Conservation (phyloP, 1,140 invertebrate species). For the Colletes latitarsis region DNA sequence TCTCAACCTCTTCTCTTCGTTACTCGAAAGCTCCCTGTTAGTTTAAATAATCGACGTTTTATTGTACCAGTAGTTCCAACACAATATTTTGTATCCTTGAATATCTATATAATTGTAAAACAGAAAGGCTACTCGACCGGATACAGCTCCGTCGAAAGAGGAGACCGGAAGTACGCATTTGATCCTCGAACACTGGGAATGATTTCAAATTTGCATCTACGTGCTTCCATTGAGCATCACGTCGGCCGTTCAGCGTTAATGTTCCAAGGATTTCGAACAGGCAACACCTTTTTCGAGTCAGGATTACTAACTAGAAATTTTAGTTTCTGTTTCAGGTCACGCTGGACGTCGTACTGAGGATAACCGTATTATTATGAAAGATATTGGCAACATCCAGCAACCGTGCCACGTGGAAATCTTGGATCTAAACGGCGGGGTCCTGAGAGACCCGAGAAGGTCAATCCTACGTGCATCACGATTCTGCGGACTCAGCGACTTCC, state of each 20-base stretch:
- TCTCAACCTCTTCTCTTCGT: no score
- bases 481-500: conserved; percentile 33
- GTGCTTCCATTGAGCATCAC: not conserved
- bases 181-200: conserved; percentile 19
- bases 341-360: no score
- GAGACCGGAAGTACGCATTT: conserved; percentile 22
- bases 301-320: no score
- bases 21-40: no score
- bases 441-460: conserved; percentile 48
- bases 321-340: no score
- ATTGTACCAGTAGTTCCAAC: no score
- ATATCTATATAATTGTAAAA: not conserved
- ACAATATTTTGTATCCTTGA: no score
- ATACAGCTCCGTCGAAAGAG: conserved; percentile 18
- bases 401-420: conserved; percentile 30
- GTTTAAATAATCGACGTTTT: no score
- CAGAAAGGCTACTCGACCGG: conserved; percentile 9
- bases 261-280: not conserved
- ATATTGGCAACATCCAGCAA: no score
- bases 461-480: conserved; percentile 39
- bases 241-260: not conserved
- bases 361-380: no score
- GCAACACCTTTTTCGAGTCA: not conserved
- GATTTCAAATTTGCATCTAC: conserved; percentile 41
- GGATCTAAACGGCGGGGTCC: conserved; percentile 30